These are phyloP conservation scores for Myotis davidii DNA, from an alignment of 2,113 vertebrate species.

Conservation along the genomic window DNA sequence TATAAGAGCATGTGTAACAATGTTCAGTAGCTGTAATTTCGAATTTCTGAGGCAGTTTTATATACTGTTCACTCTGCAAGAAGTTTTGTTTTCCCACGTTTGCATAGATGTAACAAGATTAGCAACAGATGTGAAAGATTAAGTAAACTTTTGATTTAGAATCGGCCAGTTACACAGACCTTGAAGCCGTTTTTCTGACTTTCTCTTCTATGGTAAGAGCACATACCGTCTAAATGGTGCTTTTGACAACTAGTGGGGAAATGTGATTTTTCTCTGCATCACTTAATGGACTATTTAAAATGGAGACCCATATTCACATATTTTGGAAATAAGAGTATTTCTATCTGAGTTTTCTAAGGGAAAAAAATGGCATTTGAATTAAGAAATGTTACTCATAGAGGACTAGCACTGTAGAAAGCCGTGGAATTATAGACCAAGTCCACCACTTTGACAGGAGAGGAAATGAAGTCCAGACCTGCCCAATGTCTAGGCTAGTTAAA, in stretches of 20 bases:
- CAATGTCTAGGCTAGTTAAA: background rate
- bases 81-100: background rate
- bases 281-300: background rate
- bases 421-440: background rate
- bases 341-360: background rate
- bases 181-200: conserved; percentile 11
- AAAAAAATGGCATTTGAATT: background rate
- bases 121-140: conserved; percentile 17
- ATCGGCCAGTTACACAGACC: background rate
- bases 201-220: background rate
- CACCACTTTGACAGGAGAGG: background rate
- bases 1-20: background rate
- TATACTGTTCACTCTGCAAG: background rate
- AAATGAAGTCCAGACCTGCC: background rate
- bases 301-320: background rate
- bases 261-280: background rate
- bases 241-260: background rate
- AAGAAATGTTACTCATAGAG: background rate
- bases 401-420: background rate
- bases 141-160: background rate
- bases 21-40: conserved; percentile 3
- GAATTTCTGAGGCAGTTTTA: background rate
- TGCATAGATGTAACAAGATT: conserved; percentile 16
- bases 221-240: background rate
- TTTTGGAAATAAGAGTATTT: background rate